Conservation (phyloP, 2,888 invertebrate genomes). For the Pyrgus malvae region DNA sequence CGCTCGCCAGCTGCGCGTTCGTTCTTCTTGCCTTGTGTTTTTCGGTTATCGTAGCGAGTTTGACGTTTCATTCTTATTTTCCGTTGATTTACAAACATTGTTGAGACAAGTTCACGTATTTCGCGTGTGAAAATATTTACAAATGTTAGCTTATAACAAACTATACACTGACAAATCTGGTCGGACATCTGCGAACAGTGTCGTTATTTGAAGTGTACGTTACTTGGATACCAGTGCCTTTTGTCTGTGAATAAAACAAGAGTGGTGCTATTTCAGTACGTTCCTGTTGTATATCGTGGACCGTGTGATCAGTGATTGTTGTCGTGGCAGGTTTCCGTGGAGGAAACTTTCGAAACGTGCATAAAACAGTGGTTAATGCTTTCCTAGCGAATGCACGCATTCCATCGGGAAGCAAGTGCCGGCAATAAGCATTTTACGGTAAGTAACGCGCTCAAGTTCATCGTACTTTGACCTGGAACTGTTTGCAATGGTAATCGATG, state of each 20-base stretch:
- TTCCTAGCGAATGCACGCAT: slow-evolving; percentile 79
- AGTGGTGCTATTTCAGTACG: slow-evolving; percentile 67
- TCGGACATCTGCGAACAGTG: slow-evolving; percentile 51
- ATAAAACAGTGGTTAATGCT: slow-evolving; percentile 79
- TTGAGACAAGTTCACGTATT: slow-evolving; percentile 52
- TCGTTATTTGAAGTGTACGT: slow-evolving; percentile 54
- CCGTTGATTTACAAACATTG: slow-evolving; percentile 34
- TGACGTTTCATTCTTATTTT: slow-evolving; percentile 70
- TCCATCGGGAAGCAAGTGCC: slow-evolving; percentile 78
- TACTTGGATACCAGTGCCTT: slow-evolving; percentile 74
- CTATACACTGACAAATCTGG: slow-evolving; percentile 41
- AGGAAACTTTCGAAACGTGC: slow-evolving; percentile 80
- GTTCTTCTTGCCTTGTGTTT: slow-evolving; percentile 64
- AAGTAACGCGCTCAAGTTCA: slow-evolving; percentile 78
- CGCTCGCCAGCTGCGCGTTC: slow-evolving; percentile 65
- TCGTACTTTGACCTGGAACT: slow-evolving; percentile 78
- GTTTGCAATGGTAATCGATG: slow-evolving; percentile 35
- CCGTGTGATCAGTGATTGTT: slow-evolving; percentile 80
- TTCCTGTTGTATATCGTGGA: slow-evolving; percentile 63
- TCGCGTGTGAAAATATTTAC: slow-evolving; percentile 55
- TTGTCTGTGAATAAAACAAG: slow-evolving; percentile 73
- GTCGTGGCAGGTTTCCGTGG: slow-evolving; percentile 78
- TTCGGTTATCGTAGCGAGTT: slow-evolving; percentile 73
- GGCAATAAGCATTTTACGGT: slow-evolving; percentile 80
- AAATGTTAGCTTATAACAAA: slow-evolving; percentile 44